Evolutionary conservation across 2,888 invertebrate genomes (phyloP).

Genomic region (Alviniconcha strummeri): DNA sequence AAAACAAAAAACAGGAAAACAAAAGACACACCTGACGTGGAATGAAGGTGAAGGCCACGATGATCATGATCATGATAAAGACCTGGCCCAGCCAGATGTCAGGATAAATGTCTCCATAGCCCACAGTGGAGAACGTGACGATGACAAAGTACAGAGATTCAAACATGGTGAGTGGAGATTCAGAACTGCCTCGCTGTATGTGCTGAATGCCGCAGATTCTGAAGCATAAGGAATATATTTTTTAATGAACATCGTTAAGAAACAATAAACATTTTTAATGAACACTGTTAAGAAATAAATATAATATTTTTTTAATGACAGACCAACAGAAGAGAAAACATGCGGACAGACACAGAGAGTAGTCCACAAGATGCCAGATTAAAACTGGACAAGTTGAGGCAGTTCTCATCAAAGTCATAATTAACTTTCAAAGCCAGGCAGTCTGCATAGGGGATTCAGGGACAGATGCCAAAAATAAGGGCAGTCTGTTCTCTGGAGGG

Average conservation of each 20-base stretch:
- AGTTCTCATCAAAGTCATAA: neutral
- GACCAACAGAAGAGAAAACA: neutral
- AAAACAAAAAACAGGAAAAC: too few relatives aligned
- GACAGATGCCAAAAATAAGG: neutral
- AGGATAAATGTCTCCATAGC: constrained; percentile 65
- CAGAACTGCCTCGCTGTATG: constrained; percentile 88
- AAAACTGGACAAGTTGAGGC: neutral
- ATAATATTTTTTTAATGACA: neutral
- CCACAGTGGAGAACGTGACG: constrained; percentile 84
- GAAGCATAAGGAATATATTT: constrained; percentile 63
- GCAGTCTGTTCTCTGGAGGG: neutral
- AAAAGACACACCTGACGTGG: constrained; percentile 53
- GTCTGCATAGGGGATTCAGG: too few relatives aligned
- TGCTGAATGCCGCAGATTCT: constrained; percentile 99
- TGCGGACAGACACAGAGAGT: neutral
- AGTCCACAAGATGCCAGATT: neutral
- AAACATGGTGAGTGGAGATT: constrained; percentile 90
- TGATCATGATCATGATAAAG: constrained; percentile 62
- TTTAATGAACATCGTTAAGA: neutral
- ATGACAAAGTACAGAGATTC: constrained; percentile 97
- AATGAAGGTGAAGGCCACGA: constrained; percentile 56
- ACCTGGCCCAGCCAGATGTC: constrained; percentile 62
- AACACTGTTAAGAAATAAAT: neutral
- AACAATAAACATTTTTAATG: neutral
- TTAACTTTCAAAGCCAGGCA: neutral